Evolutionary conservation across 2,113 vertebrate species (phyloP).

Genomic region (Pygoscelis adeliae): DNA sequence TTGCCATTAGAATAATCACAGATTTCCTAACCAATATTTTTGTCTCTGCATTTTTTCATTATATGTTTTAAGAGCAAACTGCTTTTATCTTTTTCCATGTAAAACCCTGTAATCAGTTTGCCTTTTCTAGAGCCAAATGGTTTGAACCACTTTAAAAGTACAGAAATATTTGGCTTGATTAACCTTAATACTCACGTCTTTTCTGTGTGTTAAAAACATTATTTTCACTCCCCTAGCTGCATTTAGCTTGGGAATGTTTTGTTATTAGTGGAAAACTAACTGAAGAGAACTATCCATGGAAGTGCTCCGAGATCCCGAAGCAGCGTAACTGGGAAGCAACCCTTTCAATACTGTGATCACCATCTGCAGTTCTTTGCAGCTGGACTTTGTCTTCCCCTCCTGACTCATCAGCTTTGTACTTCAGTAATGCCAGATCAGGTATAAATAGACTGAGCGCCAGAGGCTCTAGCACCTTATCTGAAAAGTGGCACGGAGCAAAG

Average conservation of each 20-base stretch:
- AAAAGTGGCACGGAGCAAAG: rapidly evolving
- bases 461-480: background rate
- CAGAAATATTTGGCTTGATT: background rate
- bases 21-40: background rate
- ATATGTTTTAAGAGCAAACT: background rate
- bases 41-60: background rate
- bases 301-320: background rate
- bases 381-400: background rate
- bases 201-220: background rate
- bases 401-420: background rate
- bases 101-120: background rate
- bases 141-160: background rate
- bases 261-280: background rate
- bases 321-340: background rate
- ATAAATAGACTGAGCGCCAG: background rate
- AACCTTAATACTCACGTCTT: background rate
- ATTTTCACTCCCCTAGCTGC: background rate
- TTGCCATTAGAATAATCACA: background rate
- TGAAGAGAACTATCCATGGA: background rate
- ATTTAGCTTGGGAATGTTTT: background rate
- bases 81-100: background rate
- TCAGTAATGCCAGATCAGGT: background rate
- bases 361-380: background rate
- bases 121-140: background rate
- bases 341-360: rapidly evolving